These are phyloP conservation scores for Parnassius glacialis DNA, from an alignment of 2,888 invertebrate genomes.

Conservation along the genomic window DNA sequence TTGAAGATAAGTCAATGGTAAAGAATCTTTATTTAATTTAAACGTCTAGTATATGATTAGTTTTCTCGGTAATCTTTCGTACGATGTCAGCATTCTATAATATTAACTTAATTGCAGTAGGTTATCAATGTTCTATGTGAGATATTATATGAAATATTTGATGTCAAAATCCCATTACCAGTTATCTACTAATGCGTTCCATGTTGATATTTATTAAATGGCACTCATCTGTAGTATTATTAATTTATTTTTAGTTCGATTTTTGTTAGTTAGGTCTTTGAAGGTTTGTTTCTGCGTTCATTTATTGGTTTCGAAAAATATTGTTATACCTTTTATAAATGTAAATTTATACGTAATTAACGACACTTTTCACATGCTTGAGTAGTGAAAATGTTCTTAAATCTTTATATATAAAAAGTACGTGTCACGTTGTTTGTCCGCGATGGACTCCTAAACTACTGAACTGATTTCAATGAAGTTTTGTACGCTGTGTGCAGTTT, in stretches of 20 bases:
- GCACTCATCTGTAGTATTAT: constrained; percentile 11
- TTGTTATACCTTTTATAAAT: too few species aligned
- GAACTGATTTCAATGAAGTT: too few species aligned
- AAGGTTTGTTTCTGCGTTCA: background rate
- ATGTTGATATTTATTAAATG: constrained; percentile 18
- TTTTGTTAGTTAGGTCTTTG: background rate
- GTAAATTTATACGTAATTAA: too few species aligned
- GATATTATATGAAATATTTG: constrained; percentile 26
- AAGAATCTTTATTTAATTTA: background rate
- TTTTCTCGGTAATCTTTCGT: constrained; percentile 7
- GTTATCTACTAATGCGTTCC: constrained; percentile 18
- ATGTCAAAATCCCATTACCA: constrained; percentile 29
- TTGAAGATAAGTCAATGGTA: too few species aligned
- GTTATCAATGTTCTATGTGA: constrained; percentile 14
- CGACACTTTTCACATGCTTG: too few species aligned
- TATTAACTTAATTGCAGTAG: constrained; percentile 10
- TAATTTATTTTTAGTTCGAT: constrained; percentile 10
- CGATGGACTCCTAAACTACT: too few species aligned
- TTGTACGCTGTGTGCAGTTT: too few species aligned
- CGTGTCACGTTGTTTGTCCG: too few species aligned
- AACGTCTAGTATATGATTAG: background rate
- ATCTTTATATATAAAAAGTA: too few species aligned
- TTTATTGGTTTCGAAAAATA: too few species aligned
- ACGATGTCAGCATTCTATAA: constrained; percentile 9
- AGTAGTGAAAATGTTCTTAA: too few species aligned